Evolutionary conservation across 1,140 invertebrate species (phyloP).

Genomic region (Araneus ventricosus): DNA sequence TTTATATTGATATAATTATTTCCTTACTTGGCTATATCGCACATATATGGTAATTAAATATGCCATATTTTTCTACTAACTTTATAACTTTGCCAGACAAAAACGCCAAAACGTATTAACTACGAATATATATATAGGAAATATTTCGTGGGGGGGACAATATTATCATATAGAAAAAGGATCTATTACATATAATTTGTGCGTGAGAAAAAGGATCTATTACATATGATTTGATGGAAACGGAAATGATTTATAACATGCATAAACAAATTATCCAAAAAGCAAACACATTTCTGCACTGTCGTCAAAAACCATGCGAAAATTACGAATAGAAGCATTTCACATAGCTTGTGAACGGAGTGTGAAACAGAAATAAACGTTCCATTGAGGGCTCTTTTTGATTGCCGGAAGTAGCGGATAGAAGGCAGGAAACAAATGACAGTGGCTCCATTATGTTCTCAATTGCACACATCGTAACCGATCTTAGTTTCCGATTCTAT

Average conservation of each 20-base stretch:
- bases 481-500: conserved; percentile 8
- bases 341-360: neutral
- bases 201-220: neutral
- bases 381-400: conserved; percentile 20
- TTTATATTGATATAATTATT: too few relatives aligned
- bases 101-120: too few relatives aligned
- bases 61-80: too few relatives aligned
- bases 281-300: neutral
- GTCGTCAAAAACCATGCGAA: neutral
- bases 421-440: conserved; percentile 52
- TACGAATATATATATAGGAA: too few relatives aligned
- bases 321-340: neutral
- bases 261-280: neutral
- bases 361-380: conserved; percentile 24
- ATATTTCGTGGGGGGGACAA: too few relatives aligned
- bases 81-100: too few relatives aligned
- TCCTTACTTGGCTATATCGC: too few relatives aligned
- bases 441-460: conserved; percentile 28
- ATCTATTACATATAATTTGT: too few relatives aligned
- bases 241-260: neutral
- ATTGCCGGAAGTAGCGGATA: conserved; percentile 39
- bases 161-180: too few relatives aligned
- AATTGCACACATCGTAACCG: conserved; percentile 9
- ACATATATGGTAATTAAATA: too few relatives aligned
- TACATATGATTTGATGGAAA: neutral